Evolutionary conservation across 2,113 vertebrate species (phyloP).

Genomic region (Bucco capensis): DNA sequence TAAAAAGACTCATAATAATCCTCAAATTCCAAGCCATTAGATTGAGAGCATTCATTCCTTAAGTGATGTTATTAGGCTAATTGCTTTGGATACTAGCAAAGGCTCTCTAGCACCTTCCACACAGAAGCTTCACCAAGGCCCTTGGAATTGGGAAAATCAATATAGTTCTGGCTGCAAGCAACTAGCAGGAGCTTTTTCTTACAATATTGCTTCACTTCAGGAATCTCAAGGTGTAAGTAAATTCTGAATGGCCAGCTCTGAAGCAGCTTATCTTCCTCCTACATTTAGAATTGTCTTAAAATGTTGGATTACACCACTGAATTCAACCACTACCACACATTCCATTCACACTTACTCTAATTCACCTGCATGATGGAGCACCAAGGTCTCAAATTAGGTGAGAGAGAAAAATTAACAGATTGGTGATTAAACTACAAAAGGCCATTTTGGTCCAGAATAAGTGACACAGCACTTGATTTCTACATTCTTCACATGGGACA

Average conservation of each 20-base stretch:
- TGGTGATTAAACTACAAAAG: neutral
- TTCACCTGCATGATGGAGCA: neutral
- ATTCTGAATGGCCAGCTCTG: neutral
- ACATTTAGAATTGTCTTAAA: neutral
- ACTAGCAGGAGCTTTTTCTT: neutral
- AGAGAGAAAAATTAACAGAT: neutral
- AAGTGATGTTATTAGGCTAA: neutral
- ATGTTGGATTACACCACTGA: neutral
- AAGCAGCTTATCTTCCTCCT: neutral
- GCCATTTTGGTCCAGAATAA: neutral
- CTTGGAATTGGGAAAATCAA: neutral
- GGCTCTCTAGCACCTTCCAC: neutral
- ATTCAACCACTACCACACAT: neutral
- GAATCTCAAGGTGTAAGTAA: neutral
- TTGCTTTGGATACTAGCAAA: neutral
- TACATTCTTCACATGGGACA: accelerated
- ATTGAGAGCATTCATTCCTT: neutral
- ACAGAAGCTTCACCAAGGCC: neutral
- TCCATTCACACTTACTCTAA: neutral
- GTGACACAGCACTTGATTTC: neutral
- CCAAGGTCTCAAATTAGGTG: neutral
- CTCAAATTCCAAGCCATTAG: neutral
- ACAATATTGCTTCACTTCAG: neutral
- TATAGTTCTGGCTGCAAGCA: neutral
- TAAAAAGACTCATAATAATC: neutral